A percentile compares a stretch with the other conserved stretches of the same genome.
Conservation (phyloP, 2,888 invertebrate species). For the Tenthredo distinguenda region DNA sequence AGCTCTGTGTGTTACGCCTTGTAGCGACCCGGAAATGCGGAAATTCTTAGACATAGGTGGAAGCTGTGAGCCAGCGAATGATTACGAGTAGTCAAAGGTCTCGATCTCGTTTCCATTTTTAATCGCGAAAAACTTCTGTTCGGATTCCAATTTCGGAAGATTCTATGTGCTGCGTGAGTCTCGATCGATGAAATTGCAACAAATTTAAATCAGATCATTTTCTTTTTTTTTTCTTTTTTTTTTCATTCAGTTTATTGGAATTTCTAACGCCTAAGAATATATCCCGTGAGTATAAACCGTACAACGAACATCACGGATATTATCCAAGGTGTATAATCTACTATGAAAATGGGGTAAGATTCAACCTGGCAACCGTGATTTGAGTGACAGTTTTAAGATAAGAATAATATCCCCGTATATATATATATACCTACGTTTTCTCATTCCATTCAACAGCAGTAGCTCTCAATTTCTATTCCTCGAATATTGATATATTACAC, state of each 20-base stretch:
- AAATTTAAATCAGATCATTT: too few relatives aligned
- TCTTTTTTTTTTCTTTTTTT: too few relatives aligned
- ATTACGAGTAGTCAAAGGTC: background rate
- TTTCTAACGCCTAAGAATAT: background rate
- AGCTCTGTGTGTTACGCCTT: background rate
- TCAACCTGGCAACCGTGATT: conserved; percentile 51
- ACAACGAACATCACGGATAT: background rate
- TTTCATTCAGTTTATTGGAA: too few relatives aligned
- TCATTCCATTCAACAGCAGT: conserved; percentile 6
- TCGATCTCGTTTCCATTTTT: background rate
- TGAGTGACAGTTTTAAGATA: conserved; percentile 53
- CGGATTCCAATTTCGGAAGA: too few relatives aligned
- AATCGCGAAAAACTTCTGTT: background rate
- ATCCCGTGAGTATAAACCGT: background rate
- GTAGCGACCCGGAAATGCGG: background rate
- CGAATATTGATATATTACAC: too few relatives aligned
- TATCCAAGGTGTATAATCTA: conserved; percentile 5
- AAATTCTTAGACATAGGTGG: background rate
- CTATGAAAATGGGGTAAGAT: conserved; percentile 48
- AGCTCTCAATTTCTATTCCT: conserved; percentile 33
- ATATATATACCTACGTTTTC: conserved; percentile 33
- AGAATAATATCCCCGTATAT: conserved; percentile 3
- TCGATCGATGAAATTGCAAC: too few relatives aligned
- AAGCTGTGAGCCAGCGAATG: background rate
- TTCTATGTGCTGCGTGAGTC: too few relatives aligned